These are phyloP conservation scores for Esox lucius DNA, from an alignment of 2,797 vertebrate species.

Conservation along the genomic window DNA sequence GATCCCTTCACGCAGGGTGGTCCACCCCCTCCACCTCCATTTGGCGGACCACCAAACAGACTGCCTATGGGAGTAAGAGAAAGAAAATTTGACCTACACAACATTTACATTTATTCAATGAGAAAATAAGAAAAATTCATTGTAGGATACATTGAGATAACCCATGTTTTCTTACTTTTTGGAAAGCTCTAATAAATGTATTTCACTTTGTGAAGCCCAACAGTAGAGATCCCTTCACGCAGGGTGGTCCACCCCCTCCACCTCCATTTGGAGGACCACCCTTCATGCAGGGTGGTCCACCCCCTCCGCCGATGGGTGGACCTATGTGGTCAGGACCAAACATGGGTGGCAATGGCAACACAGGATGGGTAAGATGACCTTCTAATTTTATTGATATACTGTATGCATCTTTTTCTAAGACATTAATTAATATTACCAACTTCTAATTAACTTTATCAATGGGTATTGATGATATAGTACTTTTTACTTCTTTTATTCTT, in stretches of 20 bases:
- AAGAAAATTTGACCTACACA: too few relatives aligned
- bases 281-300: too few relatives aligned
- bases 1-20: neutral
- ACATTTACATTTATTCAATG: too few relatives aligned
- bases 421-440: neutral
- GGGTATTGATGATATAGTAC: neutral
- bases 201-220: neutral
- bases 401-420: neutral
- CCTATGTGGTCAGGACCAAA: neutral
- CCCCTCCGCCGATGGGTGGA: slow-evolving; percentile 1
- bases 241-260: neutral
- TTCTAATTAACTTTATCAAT: neutral
- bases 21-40: neutral
- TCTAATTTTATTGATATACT: neutral
- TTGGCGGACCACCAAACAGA: neutral
- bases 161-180: neutral
- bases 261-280: neutral
- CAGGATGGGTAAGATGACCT: slow-evolving; percentile 19
- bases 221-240: neutral
- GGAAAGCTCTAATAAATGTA: neutral
- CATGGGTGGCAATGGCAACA: neutral
- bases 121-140: too few relatives aligned
- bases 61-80: too few relatives aligned
- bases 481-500: slow-evolving; percentile 7
- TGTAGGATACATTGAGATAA: too few relatives aligned